Base-by-base conservation (phyloP, 2,888 invertebrate genomes). In the Eucera pruinosa region DNA sequence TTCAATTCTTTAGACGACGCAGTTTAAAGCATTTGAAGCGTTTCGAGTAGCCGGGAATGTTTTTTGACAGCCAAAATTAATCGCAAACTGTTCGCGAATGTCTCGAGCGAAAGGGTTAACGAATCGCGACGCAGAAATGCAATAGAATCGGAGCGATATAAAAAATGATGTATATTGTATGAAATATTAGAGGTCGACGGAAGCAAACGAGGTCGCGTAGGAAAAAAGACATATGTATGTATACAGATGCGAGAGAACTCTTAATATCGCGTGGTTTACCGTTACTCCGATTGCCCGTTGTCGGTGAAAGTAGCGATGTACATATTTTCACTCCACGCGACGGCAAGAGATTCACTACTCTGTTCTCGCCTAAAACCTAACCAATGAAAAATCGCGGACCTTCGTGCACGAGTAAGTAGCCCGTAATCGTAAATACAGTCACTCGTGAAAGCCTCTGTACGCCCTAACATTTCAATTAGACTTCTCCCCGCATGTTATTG, bases 241-340 rank as follows among this genome's bases (percentile, higher is more conserved):
- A 52, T 58, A 76, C 67, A 62, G 7, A n/a, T n/a, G n/a, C n/a
- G n/a, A n/a, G n/a, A 33, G 41, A 45, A 67, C 52, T 76, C 30
- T 67, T 50, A 62, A 75, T 66, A 75, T 73, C 25, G n/a, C n/a
- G 33, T 11, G 36, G 55, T 66, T 50, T 67, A 77, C 67, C 62
- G 75, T 77, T 77, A 75, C 30, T 33, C 60, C 15, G 52, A 48
- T 65, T 18, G 36, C 13, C 20, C n/a, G n/a, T n/a, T n/a, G n/a
- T 36, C 23, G 58, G 68, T 75, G 67, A 77, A 75, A 75, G 76
- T 61, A 15, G 23, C 48, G 36, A 66, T 30, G 54, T 39, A 27
- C 43, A 41, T 50, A 75, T 62, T 75, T 67, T 58, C 52, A 61
- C 58, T 20, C 2, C 25, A 25, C 6, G 30, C 45, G 33, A 39